These are phyloP conservation scores for Agelaius tricolor DNA, from an alignment of 2,113 vertebrate genomes.

Conservation along the genomic window DNA sequence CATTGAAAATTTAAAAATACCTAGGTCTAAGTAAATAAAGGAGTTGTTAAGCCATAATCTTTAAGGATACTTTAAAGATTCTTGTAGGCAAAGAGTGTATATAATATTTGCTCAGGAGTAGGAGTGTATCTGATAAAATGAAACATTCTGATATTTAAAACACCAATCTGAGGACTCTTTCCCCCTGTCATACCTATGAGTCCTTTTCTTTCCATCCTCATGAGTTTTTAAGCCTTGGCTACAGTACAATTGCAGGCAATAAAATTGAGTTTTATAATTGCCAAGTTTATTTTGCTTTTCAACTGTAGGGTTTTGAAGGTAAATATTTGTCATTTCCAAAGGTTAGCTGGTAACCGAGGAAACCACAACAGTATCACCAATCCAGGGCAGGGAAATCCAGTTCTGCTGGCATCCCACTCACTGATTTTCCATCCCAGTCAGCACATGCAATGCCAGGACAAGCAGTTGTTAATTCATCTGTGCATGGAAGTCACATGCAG, in stretches of 20 bases:
- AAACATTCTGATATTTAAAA: slow-evolving; percentile 1
- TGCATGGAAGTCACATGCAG: neutral
- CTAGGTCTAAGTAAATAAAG: slow-evolving; percentile 45
- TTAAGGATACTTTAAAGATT: slow-evolving; percentile 49
- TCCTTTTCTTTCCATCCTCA: slow-evolving; percentile 18
- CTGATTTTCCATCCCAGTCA: neutral
- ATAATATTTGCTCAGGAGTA: slow-evolving; percentile 54
- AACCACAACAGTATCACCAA: neutral
- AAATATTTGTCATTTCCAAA: slow-evolving; percentile 47
- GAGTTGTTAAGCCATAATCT: slow-evolving; percentile 51
- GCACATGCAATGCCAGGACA: neutral
- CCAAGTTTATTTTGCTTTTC: slow-evolving; percentile 21
- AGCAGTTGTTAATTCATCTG: neutral
- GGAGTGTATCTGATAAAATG: slow-evolving; percentile 33
- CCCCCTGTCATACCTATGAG: neutral
- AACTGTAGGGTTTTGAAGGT: neutral
- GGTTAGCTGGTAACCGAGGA: neutral
- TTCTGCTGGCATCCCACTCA: neutral
- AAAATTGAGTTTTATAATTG: neutral
- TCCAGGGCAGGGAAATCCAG: neutral
- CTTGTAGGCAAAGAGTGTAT: neutral
- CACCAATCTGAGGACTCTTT: slow-evolving; percentile 14
- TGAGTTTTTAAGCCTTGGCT: slow-evolving; percentile 5
- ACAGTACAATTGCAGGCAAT: neutral
- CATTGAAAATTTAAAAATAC: neutral